Evolutionary conservation across 2,888 invertebrate species (phyloP), one percentile per base, ranked within the genome.

Genomic region (Bimastos eiseni): DNA sequence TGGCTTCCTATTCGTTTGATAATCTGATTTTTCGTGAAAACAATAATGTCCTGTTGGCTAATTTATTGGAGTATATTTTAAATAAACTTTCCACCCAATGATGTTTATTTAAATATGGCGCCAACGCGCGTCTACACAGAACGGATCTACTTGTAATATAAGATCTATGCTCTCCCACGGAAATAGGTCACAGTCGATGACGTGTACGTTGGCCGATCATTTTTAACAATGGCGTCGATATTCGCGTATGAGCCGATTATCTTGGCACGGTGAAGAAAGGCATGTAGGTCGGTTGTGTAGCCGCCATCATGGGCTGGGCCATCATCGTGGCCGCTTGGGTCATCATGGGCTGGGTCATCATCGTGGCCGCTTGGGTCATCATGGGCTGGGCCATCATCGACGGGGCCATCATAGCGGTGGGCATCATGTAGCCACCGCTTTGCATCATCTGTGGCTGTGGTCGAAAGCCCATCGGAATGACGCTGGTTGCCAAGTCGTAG

Each of bases 181-280:
- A 70, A 70, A 70, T 70, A n/a, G 70, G 70, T 70, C 70, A 70
- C 49, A 70, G n/a, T 70, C n/a, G 70, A 55, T 55, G 55, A 70
- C 70, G 70, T 70, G 30, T 70, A 49, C 8, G 70, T 70, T n/a
- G 70, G 70, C n/a, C 70, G 13, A 70, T 8, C 70, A 13, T 70
- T 70, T 70, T n/a, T 5, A 1, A 70, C 30, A 70, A 70, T 70
- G 70, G 70, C 70, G 70, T n/a, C 70, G 70, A n/a, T 70, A n/a
- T 70, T 70, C 11, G 49, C 49, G 49, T 70, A 30, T 70, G 17
- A 4, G 55, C 13, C 30, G 70, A 70, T n/a, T 86, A 86, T 86
- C 86, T 17, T 34, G 86, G 34, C 34, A 86, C 86, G 86, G 86
- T 86, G 36, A 86, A 86, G 34, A 86, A 36, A 1, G 86, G 86